Conservation (phyloP, 2,797 vertebrate genomes). For the Schizopygopsis malacanthus region DNA sequence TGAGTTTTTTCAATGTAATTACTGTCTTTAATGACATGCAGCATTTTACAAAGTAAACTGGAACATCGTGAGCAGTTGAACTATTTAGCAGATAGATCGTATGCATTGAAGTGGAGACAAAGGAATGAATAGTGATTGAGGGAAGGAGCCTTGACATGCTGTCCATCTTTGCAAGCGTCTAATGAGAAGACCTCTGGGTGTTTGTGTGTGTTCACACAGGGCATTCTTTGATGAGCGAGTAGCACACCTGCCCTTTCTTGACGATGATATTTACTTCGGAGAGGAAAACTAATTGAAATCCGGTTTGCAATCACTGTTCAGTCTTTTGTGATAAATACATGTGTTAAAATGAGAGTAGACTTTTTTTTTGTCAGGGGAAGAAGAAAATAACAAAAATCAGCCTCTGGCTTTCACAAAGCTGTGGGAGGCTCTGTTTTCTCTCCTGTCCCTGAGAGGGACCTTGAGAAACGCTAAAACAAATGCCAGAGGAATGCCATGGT, state of each 20-base stretch:
- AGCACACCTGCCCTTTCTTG: slow-evolving; percentile 1
- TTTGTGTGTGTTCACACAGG: not conserved
- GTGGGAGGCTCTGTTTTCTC: not conserved
- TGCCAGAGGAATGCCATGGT: not conserved
- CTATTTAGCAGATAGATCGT: slow-evolving; percentile 12
- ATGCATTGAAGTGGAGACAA: not conserved
- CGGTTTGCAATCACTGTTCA: not conserved
- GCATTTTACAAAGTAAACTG: slow-evolving; percentile 9
- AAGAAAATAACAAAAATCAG: not conserved
- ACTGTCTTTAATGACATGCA: slow-evolving; percentile 9
- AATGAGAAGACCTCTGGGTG: not conserved
- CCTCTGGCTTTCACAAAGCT: not conserved
- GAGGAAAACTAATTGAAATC: slow-evolving; percentile 11
- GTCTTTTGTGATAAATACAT: not conserved
- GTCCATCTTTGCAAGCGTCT: not conserved
- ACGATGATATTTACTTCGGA: not conserved
- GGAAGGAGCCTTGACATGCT: slow-evolving; percentile 18
- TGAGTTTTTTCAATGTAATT: slow-evolving; percentile 33
- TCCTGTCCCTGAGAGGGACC: slow-evolving; percentile 24
- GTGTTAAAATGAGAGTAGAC: not conserved
- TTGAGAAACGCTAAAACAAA: slow-evolving; percentile 27
- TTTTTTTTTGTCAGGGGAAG: not conserved
- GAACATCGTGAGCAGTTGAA: slow-evolving; percentile 19
- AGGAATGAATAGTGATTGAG: slow-evolving; percentile 37
- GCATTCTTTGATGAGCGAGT: not conserved